phyloP scores from a whole-genome alignment of 37 sponge, comb jelly and placozoan genomes.

The Halisarca cf. caerulea region DNA sequence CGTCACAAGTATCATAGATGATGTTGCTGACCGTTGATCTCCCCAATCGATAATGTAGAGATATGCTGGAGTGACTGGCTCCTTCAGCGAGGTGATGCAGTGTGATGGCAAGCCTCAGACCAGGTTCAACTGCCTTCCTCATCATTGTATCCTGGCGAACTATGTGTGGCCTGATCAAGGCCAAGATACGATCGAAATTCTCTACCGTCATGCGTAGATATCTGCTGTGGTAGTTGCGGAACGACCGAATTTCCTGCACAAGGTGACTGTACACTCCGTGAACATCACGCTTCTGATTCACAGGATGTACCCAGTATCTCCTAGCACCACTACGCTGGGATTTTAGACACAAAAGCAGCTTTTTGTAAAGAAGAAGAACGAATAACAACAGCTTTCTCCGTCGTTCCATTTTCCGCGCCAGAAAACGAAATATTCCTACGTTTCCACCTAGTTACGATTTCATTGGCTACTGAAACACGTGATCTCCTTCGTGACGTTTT shows the following conservation, averaged over 20 bases:
- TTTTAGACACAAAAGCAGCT: background rate
- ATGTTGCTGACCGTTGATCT: too few relatives aligned
- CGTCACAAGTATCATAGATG: too few relatives aligned
- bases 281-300: background rate
- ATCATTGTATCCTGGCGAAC: background rate
- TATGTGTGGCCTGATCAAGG: background rate
- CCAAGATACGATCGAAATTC: background rate
- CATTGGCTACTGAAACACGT: background rate
- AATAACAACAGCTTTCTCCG: background rate
- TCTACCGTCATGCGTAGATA: background rate
- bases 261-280: background rate
- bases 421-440: background rate
- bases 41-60: too few relatives aligned
- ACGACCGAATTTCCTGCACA: background rate
- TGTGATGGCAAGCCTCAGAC: background rate
- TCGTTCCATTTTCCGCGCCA: background rate
- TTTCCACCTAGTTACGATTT: background rate
- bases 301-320: background rate
- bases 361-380: background rate
- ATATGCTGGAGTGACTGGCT: background rate
- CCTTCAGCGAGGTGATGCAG: slow-evolving; percentile 7
- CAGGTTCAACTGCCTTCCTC: background rate
- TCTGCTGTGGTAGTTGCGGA: background rate
- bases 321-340: background rate
- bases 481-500: background rate